Conservation (phyloP, 2,797 vertebrate species). For the Sebastes diaconus region DNA sequence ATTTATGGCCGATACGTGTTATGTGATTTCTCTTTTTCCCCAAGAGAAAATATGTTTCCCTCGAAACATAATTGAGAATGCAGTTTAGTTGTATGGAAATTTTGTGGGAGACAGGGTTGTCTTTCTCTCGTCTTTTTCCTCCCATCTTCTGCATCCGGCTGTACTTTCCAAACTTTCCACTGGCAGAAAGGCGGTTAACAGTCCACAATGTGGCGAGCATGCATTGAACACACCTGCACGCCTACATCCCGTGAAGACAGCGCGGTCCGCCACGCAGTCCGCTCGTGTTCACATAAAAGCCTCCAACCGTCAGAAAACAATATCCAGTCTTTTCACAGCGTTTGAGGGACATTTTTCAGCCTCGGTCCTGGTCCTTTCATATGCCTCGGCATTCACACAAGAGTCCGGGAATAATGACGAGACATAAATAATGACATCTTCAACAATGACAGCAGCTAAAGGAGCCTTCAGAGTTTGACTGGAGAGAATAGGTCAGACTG, state of each 20-base stretch:
- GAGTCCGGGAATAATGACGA: conserved; percentile 35
- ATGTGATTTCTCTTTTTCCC: no score
- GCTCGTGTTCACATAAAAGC: conserved; percentile 52
- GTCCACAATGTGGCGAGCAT: background rate
- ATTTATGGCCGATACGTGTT: no score
- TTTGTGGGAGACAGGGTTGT: no score
- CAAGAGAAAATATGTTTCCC: no score
- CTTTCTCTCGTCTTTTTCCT: background rate
- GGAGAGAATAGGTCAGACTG: conserved; percentile 45
- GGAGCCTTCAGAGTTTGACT: conserved; percentile 51
- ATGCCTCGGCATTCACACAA: conserved; percentile 39
- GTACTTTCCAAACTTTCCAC: background rate
- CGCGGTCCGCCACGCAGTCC: conserved; percentile 6
- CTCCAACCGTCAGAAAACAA: background rate
- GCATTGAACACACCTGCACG: conserved; percentile 3
- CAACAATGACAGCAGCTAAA: conserved; percentile 56
- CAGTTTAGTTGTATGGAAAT: no score
- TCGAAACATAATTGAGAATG: no score
- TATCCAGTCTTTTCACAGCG: conserved; percentile 17
- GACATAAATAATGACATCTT: conserved; percentile 52
- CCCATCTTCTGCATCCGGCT: background rate
- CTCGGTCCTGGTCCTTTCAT: conserved; percentile 30
- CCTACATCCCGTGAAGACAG: background rate
- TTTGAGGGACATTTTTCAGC: conserved; percentile 12
- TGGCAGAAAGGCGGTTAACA: background rate